Percentiles rank a stretch among this genome's conserved stretches.
phyloP scores from a whole-genome alignment of 1,140 invertebrate species.

The Zaprionus lachaisei region DNA sequence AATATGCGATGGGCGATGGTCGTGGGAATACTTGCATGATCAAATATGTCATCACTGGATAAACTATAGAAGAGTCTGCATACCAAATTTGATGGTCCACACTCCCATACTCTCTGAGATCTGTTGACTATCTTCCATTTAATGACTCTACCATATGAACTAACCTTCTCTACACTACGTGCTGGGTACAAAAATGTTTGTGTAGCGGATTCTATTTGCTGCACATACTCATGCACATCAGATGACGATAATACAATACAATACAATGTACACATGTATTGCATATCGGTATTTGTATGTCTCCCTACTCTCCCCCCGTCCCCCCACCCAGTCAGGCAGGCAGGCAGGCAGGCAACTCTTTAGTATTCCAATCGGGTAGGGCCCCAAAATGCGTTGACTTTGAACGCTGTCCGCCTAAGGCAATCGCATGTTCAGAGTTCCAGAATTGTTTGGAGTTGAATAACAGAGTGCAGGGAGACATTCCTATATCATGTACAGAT shows the following conservation, averaged over 20 bases:
- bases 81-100: background rate
- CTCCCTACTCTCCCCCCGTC: constrained; percentile 1
- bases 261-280: too few relatives aligned
- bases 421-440: constrained; percentile 13
- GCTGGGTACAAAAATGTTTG: background rate
- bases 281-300: background rate
- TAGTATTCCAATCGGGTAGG: constrained; percentile 48
- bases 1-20: background rate
- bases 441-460: constrained; percentile 23
- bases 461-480: constrained; percentile 2
- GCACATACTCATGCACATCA: constrained; percentile 31
- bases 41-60: background rate
- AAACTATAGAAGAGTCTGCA: background rate
- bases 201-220: constrained; percentile 76
- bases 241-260: background rate
- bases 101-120: background rate
- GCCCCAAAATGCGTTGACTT: constrained; percentile 50
- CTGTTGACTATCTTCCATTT: background rate
- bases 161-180: background rate
- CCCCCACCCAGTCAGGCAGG: background rate
- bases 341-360: constrained; percentile 20
- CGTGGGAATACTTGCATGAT: background rate
- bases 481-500: background rate
- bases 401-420: constrained; percentile 37
- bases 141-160: background rate